Percentiles rank a stretch among this genome's conserved stretches.
phyloP scores from a whole-genome alignment of 2,113 vertebrate genomes.

The Peucedramus taeniatus region DNA sequence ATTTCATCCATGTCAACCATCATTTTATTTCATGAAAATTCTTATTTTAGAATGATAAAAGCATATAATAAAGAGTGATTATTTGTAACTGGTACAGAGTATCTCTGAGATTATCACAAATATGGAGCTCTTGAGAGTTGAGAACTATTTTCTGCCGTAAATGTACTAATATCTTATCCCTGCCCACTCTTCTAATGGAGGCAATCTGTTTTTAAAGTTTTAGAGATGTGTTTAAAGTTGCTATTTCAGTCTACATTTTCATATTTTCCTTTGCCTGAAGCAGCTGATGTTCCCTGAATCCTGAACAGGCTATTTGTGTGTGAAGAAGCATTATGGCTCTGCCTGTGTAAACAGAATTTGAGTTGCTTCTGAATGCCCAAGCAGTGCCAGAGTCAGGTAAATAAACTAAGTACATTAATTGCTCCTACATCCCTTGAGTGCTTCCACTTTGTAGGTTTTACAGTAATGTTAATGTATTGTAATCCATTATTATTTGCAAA shows the following conservation, averaged over 20 bases:
- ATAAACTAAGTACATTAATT: constrained; percentile 47
- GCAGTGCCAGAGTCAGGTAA: constrained; percentile 34
- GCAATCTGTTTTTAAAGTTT: neutral
- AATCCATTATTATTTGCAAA: constrained; percentile 52
- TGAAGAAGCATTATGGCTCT: neutral
- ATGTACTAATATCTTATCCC: neutral
- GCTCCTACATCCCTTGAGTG: constrained; percentile 35
- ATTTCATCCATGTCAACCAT: too few species aligned
- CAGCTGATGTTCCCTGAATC: neutral
- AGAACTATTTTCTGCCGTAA: neutral
- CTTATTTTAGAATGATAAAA: neutral
- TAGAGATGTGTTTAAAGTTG: neutral
- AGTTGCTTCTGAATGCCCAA: neutral
- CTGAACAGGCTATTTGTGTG: neutral
- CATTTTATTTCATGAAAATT: too few species aligned
- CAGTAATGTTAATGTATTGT: constrained; percentile 37
- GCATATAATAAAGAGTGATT: neutral
- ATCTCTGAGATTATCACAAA: neutral
- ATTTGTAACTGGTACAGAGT: neutral
- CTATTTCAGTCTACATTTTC: neutral
- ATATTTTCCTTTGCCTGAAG: constrained; percentile 8
- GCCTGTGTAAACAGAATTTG: neutral
- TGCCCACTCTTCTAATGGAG: neutral
- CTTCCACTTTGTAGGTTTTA: constrained; percentile 27
- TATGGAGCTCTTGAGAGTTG: neutral